Percentiles rank a stretch among this genome's conserved stretches.
Conservation (phyloP, 2,797 vertebrate genomes). For the Dermochelys coriacea region DNA sequence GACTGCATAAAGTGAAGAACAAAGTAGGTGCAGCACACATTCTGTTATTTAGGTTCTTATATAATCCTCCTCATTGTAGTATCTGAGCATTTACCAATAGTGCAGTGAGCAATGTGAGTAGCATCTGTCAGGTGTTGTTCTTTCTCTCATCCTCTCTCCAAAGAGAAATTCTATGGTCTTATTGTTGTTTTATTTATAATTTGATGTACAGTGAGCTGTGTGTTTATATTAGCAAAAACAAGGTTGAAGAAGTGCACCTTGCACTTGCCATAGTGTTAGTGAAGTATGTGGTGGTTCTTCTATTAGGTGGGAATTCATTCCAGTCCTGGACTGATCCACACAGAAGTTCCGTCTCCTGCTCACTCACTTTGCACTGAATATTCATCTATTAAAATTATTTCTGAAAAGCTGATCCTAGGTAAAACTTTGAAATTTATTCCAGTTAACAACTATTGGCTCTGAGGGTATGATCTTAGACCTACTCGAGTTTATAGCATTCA, state of each 20-base stretch:
- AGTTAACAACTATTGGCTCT: no score
- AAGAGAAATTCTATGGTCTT: background rate
- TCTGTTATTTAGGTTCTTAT: background rate
- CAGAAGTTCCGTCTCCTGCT: background rate
- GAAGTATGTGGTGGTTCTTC: background rate
- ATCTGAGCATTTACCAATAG: background rate
- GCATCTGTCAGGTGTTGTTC: background rate
- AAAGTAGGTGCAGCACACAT: background rate
- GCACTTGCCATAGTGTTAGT: background rate
- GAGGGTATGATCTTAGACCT: background rate
- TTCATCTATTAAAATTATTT: background rate
- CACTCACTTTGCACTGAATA: background rate
- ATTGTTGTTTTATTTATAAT: background rate
- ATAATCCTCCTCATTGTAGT: background rate
- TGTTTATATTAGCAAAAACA: fast-evolving
- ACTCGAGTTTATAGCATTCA: background rate
- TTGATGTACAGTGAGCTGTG: background rate
- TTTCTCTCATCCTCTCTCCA: fast-evolving
- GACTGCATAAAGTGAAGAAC: background rate
- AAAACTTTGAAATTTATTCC: background rate
- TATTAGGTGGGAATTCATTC: background rate
- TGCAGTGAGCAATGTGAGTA: background rate
- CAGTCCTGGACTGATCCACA: background rate
- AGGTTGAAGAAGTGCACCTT: background rate
- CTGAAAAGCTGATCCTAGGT: background rate